These are phyloP conservation scores for Oscheius myriophilus DNA, from an alignment of 2,888 invertebrate genomes.

Conservation along the genomic window DNA sequence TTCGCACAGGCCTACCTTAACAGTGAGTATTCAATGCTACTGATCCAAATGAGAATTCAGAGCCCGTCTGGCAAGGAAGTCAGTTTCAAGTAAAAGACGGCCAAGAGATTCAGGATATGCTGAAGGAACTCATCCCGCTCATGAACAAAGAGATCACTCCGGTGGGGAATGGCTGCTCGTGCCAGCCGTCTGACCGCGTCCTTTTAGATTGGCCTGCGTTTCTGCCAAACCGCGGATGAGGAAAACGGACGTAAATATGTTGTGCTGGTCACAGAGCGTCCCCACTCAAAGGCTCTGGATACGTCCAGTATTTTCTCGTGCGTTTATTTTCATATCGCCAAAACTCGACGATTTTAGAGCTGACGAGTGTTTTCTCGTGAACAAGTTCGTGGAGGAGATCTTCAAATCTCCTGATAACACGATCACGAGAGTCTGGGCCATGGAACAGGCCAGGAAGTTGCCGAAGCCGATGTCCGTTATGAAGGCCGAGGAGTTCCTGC, in stretches of 20 bases:
- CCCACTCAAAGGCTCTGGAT: neutral
- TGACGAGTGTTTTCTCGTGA: conserved; percentile 8
- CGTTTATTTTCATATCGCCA: too few relatives aligned
- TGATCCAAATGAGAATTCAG: neutral
- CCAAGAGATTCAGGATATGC: too few relatives aligned
- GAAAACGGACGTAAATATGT: conserved; percentile 1
- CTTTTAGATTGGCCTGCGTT: conserved; percentile 14
- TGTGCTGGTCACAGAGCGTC: conserved; percentile 4
- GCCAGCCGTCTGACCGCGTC: neutral
- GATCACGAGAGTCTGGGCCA: conserved; percentile 9
- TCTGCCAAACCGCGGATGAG: neutral
- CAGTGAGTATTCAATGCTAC: neutral
- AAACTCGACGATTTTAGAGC: neutral
- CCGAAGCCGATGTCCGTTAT: neutral
- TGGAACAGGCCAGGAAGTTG: conserved; percentile 1
- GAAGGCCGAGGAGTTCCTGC: conserved; percentile 7
- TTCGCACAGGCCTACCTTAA: neutral
- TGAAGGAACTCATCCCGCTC: too few relatives aligned
- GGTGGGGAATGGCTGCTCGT: too few relatives aligned
- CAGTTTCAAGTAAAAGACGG: too few relatives aligned
- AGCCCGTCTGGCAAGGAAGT: too few relatives aligned
- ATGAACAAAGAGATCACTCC: too few relatives aligned
- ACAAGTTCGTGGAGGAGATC: conserved; percentile 8
- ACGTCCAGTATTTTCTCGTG: conserved; percentile 1
- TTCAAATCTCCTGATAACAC: neutral